Base-by-base conservation (phyloP, 2,113 vertebrate species). In the Mohoua ochrocephala region DNA sequence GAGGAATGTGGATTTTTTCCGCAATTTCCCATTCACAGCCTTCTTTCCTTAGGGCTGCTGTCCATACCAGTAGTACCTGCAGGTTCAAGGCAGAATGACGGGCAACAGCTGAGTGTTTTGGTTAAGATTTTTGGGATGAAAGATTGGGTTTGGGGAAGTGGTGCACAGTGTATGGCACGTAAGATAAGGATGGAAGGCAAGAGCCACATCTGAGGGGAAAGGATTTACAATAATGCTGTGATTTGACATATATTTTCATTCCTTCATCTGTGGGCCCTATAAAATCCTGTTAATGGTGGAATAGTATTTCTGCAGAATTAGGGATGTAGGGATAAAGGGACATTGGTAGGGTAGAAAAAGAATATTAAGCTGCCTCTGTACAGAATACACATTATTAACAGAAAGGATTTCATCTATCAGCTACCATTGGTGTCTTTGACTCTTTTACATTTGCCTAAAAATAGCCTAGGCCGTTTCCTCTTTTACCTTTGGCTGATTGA, bases 131-230 rank as follows among this genome's bases (percentile, higher is more conserved):
- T 45, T 52, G 27, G 50, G 31, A 10, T 88, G 68, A 35, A 41
- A 23, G 7, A 8, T 9, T 74, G 22, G 15, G 8, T 59, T 81
- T 89, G 33, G 15, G 33, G 16, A 60, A 8, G 63, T 16, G 26
- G 19, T 21, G 7, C n/a, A 35, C 31, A 39, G 23, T 0, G 0
- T 33, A 3, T 35, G 24, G 8, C n/a, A 33, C 0, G 0, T 31
- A 33, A 24, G 47, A 7, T 6, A n/a, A 44, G 59, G 41, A 26
- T 77, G 33, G 63, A 71, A 89, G 30, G 45, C 28, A 85, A 52
- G 57, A 93, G 21, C n/a, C 27, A 14, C 20, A 4, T 83, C 42
- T 10, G 15, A 50, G 28, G 47, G 61, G 35, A 52, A 30, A 18
- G 61, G 77, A 45, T 59, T 84, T 94, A 27, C 2, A 10, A 1